These are phyloP conservation scores for Silurus asotus DNA, from an alignment of 2,113 vertebrate species.

Conservation along the genomic window DNA sequence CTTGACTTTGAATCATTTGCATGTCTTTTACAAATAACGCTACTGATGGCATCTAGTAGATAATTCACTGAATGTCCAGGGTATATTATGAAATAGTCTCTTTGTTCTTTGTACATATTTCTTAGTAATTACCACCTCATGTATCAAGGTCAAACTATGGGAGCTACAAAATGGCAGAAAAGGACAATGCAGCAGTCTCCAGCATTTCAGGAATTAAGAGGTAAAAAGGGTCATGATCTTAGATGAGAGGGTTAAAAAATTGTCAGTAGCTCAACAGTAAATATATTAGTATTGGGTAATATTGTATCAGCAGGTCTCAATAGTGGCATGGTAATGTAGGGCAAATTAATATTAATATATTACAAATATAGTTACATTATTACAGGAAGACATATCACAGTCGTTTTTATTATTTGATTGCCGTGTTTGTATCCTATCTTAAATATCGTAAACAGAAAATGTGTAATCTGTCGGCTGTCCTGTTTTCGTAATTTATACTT, in stretches of 20 bases:
- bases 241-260: not conserved
- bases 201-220: not conserved
- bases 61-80: conserved; percentile 36
- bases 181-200: conserved; percentile 20
- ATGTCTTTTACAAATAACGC: not conserved
- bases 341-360: not conserved
- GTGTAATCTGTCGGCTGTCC: not conserved
- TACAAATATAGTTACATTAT: no score
- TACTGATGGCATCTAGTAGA: conserved; percentile 20
- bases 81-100: conserved; percentile 36
- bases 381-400: no score
- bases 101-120: not conserved
- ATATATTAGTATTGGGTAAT: not conserved
- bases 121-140: conserved; percentile 43
- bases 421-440: not conserved
- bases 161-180: conserved; percentile 26
- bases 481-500: not conserved
- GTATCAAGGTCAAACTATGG: conserved; percentile 42
- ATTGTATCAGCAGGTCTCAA: not conserved
- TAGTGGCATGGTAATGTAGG: not conserved
- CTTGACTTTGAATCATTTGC: not conserved
- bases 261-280: not conserved
- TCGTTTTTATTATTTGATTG: no score
- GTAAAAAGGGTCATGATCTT: not conserved
- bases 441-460: not conserved